Conservation (phyloP, 1,140 invertebrate genomes). For the Leguminivora glycinivorella region DNA sequence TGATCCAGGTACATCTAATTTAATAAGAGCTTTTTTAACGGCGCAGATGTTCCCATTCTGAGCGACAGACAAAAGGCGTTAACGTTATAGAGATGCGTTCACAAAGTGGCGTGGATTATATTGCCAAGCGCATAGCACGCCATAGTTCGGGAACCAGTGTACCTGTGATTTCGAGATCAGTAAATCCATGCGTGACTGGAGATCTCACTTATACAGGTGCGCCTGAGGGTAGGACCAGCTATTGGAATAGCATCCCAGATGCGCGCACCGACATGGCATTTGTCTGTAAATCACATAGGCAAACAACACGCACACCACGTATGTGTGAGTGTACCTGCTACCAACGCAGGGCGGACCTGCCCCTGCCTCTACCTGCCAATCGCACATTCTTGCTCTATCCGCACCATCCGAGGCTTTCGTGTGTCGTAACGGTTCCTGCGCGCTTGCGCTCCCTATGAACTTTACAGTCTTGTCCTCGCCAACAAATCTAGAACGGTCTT, state of each 20-base stretch:
- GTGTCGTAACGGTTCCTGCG: slow-evolving; percentile 64
- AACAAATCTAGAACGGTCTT: slow-evolving; percentile 35
- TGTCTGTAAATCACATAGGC: slow-evolving; percentile 74
- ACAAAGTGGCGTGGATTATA: slow-evolving; percentile 45
- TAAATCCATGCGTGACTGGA: background rate
- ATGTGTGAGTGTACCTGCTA: slow-evolving; percentile 55
- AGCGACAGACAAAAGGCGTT: slow-evolving; percentile 68
- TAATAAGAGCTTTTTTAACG: slow-evolving; percentile 49
- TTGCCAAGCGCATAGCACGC: background rate
- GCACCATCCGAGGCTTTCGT: slow-evolving; percentile 57
- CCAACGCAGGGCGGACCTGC: slow-evolving; percentile 57
- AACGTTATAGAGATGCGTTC: slow-evolving; percentile 63
- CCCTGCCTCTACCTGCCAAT: slow-evolving; percentile 68
- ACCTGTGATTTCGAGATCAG: background rate
- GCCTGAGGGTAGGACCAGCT: background rate
- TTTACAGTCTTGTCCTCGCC: slow-evolving; percentile 47
- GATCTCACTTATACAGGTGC: background rate
- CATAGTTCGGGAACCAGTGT: background rate
- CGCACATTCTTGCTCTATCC: slow-evolving; percentile 72
- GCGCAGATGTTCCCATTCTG: slow-evolving; percentile 66
- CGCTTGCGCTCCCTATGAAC: slow-evolving; percentile 48
- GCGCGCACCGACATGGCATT: slow-evolving; percentile 63
- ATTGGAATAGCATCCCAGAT: slow-evolving; percentile 40
- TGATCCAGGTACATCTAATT: slow-evolving; percentile 40
- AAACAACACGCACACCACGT: slow-evolving; percentile 62